Conservation (phyloP, 2,797 vertebrate genomes). For the Perodicticus potto region DNA sequence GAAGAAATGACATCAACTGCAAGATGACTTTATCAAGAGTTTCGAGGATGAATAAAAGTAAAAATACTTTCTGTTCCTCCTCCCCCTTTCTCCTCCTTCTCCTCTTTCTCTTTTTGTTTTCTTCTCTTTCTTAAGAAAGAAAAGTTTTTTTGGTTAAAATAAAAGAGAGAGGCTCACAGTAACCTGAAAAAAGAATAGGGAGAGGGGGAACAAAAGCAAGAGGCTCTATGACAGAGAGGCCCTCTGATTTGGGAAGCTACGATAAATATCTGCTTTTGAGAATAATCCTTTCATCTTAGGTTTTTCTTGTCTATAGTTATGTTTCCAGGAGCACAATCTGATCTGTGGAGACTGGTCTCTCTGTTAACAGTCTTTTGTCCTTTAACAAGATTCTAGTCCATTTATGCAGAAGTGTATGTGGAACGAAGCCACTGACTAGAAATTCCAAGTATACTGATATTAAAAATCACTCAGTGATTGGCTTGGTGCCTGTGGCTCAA, state of each 20-base stretch:
- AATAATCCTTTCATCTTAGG: neutral
- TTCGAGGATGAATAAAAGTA: neutral
- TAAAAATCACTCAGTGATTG: neutral
- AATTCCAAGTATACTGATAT: slow-evolving; percentile 25
- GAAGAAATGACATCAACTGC: no score
- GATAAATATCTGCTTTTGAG: neutral
- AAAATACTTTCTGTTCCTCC: neutral
- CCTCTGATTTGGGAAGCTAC: neutral
- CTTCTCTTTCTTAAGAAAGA: neutral
- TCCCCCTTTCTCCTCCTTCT: neutral
- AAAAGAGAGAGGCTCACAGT: neutral
- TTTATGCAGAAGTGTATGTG: neutral
- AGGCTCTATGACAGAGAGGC: neutral
- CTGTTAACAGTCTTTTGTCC: neutral
- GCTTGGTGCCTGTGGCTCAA: no score
- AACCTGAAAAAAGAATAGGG: no score
- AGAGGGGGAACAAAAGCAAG: neutral
- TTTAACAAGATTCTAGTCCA: neutral
- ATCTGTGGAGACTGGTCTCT: neutral
- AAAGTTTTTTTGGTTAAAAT: slow-evolving; percentile 4
- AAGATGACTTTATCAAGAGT: neutral
- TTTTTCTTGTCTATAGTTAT: neutral
- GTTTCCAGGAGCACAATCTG: neutral
- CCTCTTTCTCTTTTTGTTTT: neutral
- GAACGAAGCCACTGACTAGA: neutral